Base-by-base conservation (phyloP, 2,113 vertebrate species). In the Sinocyclocheilus anshuiensis region DNA sequence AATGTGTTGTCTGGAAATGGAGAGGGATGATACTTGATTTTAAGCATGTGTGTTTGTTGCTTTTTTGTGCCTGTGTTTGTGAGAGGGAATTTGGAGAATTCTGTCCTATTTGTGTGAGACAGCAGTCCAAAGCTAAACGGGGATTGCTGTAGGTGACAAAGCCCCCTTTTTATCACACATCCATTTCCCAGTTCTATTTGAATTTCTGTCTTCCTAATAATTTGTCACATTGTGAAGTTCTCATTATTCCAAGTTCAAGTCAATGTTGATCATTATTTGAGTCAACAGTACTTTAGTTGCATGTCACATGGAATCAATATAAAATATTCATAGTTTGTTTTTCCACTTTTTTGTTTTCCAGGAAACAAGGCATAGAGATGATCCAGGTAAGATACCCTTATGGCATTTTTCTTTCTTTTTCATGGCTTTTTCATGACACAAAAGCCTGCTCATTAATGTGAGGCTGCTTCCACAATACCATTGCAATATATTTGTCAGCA, bases 351-450 rank as follows among this genome's bases (percentile, higher is more conserved):
- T 89, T 88, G 67, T 87, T 90, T 93, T 89, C 18, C 88, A 97
- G 96, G 92, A 96, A 96, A 93, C 95, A 95, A 89, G 96, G 96
- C 53, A 94, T 97, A 86, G 96, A 97, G 90, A 96, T 97, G 74
- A 92, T 97, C 71, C 96, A 96, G 95, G 96, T 97, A 90, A 96
- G 96, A 94, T 16, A 53, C 1, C n/a, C 50, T 87, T 78, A 55
- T 26, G 20, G 16, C 42, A 9, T 8, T 77, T 77, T 77, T 22
- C 45, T 26, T 42, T 75, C 3, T 78, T 18, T 33, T n/a, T 57
- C 26, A 53, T 53, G 24, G 6, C 36, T 65, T 81, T 81, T 81
- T 22, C 13, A 20, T 18, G 6, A 7, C 63, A 39, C 16, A 53
- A 22, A n/a, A 48, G 29, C 20, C 6, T 74, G 11, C 7, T 26